These are phyloP conservation scores for Condylura cristata DNA, from an alignment of 2,113 vertebrate genomes.

Conservation along the genomic window DNA sequence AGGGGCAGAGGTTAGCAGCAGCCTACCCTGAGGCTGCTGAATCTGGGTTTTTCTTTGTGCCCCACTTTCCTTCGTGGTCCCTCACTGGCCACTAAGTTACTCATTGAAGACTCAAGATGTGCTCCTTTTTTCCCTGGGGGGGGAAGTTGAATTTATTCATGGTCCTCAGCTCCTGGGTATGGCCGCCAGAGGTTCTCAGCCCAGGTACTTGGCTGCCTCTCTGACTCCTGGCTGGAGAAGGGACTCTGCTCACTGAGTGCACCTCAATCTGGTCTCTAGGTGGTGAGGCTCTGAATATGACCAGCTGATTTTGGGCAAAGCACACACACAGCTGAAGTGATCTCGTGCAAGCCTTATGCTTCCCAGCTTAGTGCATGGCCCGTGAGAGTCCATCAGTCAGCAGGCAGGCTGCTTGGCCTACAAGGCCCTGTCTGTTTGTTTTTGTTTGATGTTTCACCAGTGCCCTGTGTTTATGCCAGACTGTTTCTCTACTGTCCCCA, in stretches of 20 bases:
- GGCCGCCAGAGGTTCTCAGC: not conserved
- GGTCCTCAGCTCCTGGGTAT: not conserved
- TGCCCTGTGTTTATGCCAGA: not conserved
- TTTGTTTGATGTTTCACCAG: not conserved
- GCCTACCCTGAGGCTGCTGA: not conserved
- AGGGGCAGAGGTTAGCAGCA: too few species aligned
- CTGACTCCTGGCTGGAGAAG: not conserved
- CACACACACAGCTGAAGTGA: not conserved
- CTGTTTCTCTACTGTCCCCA: not conserved
- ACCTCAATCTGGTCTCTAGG: too few species aligned
- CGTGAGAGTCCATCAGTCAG: not conserved
- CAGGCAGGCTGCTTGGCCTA: fast-evolving
- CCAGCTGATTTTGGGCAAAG: not conserved
- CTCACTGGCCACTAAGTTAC: not conserved
- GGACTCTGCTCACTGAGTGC: not conserved
- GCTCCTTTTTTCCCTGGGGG: not conserved
- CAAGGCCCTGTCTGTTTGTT: not conserved
- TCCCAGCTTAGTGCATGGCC: fast-evolving
- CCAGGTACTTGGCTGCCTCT: not conserved
- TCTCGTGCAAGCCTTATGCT: fast-evolving
- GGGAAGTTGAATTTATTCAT: not conserved
- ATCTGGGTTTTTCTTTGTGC: not conserved
- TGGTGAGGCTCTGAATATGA: too few species aligned
- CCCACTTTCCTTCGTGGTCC: not conserved
- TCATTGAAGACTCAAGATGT: not conserved